A percentile compares a stretch with the other conserved stretches of the same genome.
Conservation (phyloP, 2,888 invertebrate genomes). For the Pammene aurita region DNA sequence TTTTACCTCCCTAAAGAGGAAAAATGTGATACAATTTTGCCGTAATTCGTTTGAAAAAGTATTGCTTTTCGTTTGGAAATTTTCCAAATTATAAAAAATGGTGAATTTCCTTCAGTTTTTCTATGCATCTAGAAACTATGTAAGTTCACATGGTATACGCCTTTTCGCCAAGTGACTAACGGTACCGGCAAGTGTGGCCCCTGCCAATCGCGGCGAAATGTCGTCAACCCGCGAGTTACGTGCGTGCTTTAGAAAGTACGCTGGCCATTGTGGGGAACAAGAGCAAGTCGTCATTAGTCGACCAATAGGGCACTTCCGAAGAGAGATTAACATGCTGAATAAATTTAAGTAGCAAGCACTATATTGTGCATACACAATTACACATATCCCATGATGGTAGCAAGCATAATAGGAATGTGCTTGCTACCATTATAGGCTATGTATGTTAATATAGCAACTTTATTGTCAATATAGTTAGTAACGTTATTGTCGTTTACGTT, state of each 20-base stretch:
- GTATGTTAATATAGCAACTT: no score
- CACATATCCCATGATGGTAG: no score
- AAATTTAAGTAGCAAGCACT: not conserved
- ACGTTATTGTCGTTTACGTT: no score
- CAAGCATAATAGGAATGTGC: no score
- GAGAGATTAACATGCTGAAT: conserved; percentile 1
- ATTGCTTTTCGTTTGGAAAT: no score
- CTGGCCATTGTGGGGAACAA: conserved; percentile 36
- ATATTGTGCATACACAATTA: no score
- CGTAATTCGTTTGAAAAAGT: not conserved
- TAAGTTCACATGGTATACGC: conserved; percentile 3
- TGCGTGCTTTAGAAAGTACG: conserved; percentile 66
- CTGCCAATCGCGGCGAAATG: conserved; percentile 64
- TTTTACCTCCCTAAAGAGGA: no score
- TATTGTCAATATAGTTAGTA: no score
- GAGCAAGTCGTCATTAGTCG: conserved; percentile 36
- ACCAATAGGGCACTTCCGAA: conserved; percentile 17
- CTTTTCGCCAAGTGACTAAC: conserved; percentile 52
- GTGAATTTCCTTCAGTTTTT: not conserved
- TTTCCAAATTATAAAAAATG: no score
- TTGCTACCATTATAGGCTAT: no score
- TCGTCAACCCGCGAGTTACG: conserved; percentile 51
- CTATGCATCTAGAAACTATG: not conserved
- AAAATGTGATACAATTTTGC: no score
- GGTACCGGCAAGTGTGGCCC: conserved; percentile 69